Conservation (phyloP, 2,888 invertebrate species). For the Lissocephala sabroskyi region DNA sequence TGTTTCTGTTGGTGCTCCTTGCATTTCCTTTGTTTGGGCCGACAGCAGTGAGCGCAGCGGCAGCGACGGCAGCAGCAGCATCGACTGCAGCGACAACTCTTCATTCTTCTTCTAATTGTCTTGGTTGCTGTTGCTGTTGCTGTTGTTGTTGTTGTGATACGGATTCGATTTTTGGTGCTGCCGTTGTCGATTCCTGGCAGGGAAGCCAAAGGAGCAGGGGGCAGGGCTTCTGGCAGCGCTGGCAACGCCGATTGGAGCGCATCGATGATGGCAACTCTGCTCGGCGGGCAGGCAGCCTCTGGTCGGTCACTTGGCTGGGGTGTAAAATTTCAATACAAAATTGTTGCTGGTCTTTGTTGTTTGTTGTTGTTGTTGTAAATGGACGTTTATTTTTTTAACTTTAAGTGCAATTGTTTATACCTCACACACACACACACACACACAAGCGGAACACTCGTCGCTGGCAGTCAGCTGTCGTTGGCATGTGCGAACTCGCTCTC, state of each 20-base stretch:
- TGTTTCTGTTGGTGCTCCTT: slow-evolving; percentile 27
- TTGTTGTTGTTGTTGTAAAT: slow-evolving; percentile 39
- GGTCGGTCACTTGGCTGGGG: slow-evolving; percentile 1
- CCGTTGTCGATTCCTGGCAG: slow-evolving; percentile 37
- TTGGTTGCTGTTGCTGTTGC: slow-evolving; percentile 7
- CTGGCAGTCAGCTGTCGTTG: slow-evolving; percentile 55
- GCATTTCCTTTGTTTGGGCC: slow-evolving; percentile 52
- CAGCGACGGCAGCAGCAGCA: slow-evolving; percentile 43
- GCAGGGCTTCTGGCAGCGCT: slow-evolving; percentile 33
- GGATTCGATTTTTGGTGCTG: slow-evolving; percentile 25
- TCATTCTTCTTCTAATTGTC: slow-evolving; percentile 6
- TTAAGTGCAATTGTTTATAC: slow-evolving; percentile 11
- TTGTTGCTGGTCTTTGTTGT: slow-evolving; percentile 8
- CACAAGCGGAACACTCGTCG: slow-evolving; percentile 1
- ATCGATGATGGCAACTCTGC: background rate
- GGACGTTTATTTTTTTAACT: slow-evolving; percentile 37
- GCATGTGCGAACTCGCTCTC: slow-evolving; percentile 50
- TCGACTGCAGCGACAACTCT: slow-evolving; percentile 32
- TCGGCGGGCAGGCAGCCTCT: background rate
- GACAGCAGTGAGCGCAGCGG: slow-evolving; percentile 54
- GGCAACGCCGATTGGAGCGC: slow-evolving; percentile 4
- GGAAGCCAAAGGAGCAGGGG: too few relatives aligned
- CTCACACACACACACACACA: slow-evolving; percentile 6
- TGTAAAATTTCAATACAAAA: slow-evolving; percentile 1
- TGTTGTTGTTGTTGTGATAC: slow-evolving; percentile 3